Evolutionary conservation across 2,113 vertebrate species (phyloP), one percentile per base, ranked within the genome.

Genomic region (Albula goreensis): DNA sequence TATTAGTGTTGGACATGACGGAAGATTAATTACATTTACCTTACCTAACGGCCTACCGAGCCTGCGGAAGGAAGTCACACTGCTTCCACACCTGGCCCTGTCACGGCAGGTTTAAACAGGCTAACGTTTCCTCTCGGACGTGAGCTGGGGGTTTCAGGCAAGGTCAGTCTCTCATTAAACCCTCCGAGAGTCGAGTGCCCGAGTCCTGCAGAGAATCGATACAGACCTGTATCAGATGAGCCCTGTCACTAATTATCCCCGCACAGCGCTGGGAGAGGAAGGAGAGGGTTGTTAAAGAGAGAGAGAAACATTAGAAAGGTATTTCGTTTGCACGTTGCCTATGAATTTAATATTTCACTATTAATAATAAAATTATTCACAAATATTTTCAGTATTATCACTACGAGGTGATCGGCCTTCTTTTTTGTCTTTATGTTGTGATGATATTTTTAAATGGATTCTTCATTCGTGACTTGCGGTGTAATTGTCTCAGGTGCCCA

Each of bases 401-500:
- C 31, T 41, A 41, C 31, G 31, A 1, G 31, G 31, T 41, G 31
- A 41, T 41, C 31, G 31, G 31, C 31, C 31, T 41, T 41, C 31
- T 41, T 41, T 74, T 10, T 0, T 6, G 70, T 31, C n/a, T 74
- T 8, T 22, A 74, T 74, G 31, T 31, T 31, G 70, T 74, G 70
- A 74, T n/a, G 9, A 31, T 74, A 8, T 74, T 70, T 49, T 25
- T 48, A 83, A 66, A 84, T 87, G 41, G 31, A 85, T 80, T 80
- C 15, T 6, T 52, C 17, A 31, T 48, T 60, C 78, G 51, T 57
- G 84, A 48, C n/a, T 80, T 52, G 84, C 12, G 78, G 77, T 13
- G 22, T 70, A 49, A 84, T 81, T 87, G 82, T 79, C 41, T 80
- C 63, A 87, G 84, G 56, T 80, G 22, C n/a, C 56, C 63, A 78